Evolutionary conservation across 2,797 vertebrate genomes (phyloP).

Genomic region (Microctenopoma lineatum): DNA sequence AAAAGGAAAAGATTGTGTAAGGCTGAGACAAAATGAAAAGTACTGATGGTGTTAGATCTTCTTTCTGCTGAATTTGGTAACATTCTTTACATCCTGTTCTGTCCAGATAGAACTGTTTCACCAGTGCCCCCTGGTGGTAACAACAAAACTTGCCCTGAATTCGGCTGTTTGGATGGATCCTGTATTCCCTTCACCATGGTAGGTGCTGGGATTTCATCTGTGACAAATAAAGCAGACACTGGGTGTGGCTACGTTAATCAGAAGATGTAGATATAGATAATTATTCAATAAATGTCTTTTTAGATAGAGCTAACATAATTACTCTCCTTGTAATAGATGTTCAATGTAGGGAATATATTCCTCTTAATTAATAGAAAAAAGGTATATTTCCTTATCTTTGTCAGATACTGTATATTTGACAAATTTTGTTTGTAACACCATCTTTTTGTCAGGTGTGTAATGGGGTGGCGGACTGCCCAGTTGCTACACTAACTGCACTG

Average conservation of each 20-base stretch:
- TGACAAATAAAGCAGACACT: background rate
- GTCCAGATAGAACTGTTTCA: constrained; percentile 66
- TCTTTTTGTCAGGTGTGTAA: constrained; percentile 86
- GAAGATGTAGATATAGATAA: no score
- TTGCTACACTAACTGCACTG: constrained; percentile 31
- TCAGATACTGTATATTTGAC: no score
- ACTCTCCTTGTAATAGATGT: no score
- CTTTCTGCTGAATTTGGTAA: no score
- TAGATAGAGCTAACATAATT: no score
- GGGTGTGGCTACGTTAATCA: background rate
- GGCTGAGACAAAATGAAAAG: background rate
- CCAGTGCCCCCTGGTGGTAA: constrained; percentile 56
- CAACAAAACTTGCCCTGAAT: constrained; percentile 86
- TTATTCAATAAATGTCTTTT: no score
- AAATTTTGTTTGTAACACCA: background rate
- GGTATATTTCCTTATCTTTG: no score
- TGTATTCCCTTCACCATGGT: constrained; percentile 88
- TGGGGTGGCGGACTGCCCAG: constrained; percentile 82
- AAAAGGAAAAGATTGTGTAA: background rate
- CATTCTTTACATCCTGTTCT: constrained; percentile 22
- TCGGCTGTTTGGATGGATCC: constrained; percentile 82
- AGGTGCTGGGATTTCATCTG: background rate
- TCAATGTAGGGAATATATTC: no score
- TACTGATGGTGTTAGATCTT: background rate
- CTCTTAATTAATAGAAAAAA: no score